phyloP scores from a whole-genome alignment of 2,113 vertebrate genomes.

The Zosterops borbonicus region DNA sequence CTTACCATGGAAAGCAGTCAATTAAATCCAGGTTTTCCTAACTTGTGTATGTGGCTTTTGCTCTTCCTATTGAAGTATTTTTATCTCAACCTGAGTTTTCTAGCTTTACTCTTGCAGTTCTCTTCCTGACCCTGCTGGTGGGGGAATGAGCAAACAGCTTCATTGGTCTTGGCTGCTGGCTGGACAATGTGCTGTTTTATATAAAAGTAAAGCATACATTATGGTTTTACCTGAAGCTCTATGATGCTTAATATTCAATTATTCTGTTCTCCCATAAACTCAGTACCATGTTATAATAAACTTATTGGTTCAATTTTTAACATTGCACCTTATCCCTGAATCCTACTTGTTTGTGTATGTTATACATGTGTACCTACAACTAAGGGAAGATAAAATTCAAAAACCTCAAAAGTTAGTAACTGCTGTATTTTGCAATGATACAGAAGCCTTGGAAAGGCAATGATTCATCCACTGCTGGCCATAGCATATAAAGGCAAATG shows the following conservation, averaged over 20 bases:
- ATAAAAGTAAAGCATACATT: neutral
- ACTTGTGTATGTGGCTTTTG: neutral
- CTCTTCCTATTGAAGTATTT: neutral
- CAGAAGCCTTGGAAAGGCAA: neutral
- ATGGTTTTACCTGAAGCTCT: neutral
- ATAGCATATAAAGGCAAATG: slow-evolving; percentile 25
- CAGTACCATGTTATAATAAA: neutral
- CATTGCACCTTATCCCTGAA: neutral
- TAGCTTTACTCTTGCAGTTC: neutral
- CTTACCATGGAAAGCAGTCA: neutral
- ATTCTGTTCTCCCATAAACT: neutral
- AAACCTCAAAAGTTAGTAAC: neutral
- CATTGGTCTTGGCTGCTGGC: neutral
- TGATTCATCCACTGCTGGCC: slow-evolving; percentile 15
- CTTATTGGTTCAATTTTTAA: neutral
- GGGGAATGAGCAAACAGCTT: neutral
- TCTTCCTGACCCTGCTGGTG: neutral
- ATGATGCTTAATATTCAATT: neutral
- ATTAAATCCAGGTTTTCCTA: neutral
- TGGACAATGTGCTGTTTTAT: neutral
- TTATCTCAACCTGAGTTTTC: neutral
- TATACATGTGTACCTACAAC: neutral
- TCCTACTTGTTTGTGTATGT: neutral
- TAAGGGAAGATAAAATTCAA: slow-evolving; percentile 9
- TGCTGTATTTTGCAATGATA: neutral